phyloP scores from a whole-genome alignment of 2,113 vertebrate genomes.

The Formicarius rufipectus region DNA sequence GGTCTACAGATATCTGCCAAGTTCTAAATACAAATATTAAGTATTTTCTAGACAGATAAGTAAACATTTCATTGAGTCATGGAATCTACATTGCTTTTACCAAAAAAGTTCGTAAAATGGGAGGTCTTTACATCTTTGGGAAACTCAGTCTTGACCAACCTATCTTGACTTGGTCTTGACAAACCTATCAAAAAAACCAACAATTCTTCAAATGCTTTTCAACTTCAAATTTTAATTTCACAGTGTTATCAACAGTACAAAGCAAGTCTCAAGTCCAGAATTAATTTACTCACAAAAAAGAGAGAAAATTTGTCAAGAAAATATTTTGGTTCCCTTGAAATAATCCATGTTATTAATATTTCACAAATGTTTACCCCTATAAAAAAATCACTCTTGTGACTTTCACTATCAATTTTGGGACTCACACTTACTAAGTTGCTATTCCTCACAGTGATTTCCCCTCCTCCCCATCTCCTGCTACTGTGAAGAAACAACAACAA shows the following conservation, averaged over 20 bases:
- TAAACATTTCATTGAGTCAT: background rate
- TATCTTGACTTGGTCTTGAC: background rate
- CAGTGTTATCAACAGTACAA: background rate
- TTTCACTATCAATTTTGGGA: background rate
- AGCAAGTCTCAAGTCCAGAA: background rate
- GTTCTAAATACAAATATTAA: background rate
- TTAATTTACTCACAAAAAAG: background rate
- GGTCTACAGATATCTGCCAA: accelerated
- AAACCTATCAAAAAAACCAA: background rate
- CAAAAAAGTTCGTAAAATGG: background rate
- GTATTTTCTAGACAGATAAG: background rate
- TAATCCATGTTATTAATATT: background rate
- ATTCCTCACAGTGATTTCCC: background rate
- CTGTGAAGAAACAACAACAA: background rate
- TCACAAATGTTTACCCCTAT: background rate
- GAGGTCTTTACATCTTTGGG: background rate
- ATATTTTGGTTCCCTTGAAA: background rate
- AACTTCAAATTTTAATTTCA: background rate
- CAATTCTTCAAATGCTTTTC: background rate
- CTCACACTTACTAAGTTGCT: background rate
- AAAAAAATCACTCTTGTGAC: accelerated
- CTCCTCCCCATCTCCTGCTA: accelerated
- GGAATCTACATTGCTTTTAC: background rate
- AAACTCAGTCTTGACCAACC: background rate
- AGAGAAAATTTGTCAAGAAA: background rate